Evolutionary conservation across 2,888 invertebrate species (phyloP), one percentile per base, ranked within the genome.

Genomic region (Brachypalpus laphriformis): DNA sequence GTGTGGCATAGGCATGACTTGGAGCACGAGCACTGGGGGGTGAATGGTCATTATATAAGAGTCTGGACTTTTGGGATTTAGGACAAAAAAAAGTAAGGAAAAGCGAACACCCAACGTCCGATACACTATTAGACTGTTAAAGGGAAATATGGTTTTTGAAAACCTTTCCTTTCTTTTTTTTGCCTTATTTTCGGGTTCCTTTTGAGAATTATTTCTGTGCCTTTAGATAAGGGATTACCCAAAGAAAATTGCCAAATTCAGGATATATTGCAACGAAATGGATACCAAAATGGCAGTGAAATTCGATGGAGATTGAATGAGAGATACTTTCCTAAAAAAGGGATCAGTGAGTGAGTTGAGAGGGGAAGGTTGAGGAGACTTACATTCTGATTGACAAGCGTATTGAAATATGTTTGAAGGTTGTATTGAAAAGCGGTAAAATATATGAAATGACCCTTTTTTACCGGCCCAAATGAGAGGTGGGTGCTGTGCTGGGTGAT

Each of bases 11-110:
- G 59, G 59, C 28, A 68, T 61, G 40, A 51, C 75, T 20, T 28
- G 28, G 61, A 75, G 20, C 42, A n/a, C n/a, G n/a, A n/a, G n/a
- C n/a, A n/a, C n/a, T n/a, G 2, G 11, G 45, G 40, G 28, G 54
- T 68, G 74, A 45, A 68, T 70, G 78, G 74, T 74, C 78, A 83
- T 83, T 83, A 78, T 65, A 75, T 37, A 54, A 70, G 57, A 49
- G 49, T 47, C 72, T 74, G 78, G 80, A 82, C 83, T 49, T 65
- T 40, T 40, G 74, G 83, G 83, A 83, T 70, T 80, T 57, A 54
- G 31, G 65, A 65, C 77, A 40, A 47, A 34, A 8, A 11, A 18
- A 65, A 57, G 9, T 20, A 63, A 25, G 14, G 37, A 49, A 11
- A 34, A 3, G 1, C 25, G 65, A 20, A 28, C 7, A 28, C 37